A percentile compares a stretch with the other conserved stretches of the same genome.
Conservation (phyloP, 2,888 invertebrate genomes). For the Leucozona laternaria region DNA sequence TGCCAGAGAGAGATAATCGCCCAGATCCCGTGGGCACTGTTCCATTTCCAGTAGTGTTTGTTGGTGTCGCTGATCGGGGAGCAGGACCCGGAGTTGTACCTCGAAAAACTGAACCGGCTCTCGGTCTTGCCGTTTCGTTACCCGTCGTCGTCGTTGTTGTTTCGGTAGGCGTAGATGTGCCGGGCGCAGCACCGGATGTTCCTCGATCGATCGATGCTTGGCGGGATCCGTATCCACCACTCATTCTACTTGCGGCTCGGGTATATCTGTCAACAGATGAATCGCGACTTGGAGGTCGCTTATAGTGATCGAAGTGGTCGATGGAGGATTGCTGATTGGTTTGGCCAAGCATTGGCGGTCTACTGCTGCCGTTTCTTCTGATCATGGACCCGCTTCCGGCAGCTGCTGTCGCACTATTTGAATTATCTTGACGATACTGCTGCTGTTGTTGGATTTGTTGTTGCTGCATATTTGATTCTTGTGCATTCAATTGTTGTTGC, state of each 20-base stretch:
- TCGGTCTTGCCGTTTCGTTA: constrained; percentile 80
- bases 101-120: constrained; percentile 85
- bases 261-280: constrained; percentile 93
- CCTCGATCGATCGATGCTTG: constrained; percentile 91
- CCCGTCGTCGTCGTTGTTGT: constrained; percentile 37
- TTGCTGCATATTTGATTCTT: constrained; percentile 77
- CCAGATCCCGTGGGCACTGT: constrained; percentile 85
- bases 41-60: constrained; percentile 87
- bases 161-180: constrained; percentile 75
- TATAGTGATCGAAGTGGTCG: constrained; percentile 97
- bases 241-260: constrained; percentile 87
- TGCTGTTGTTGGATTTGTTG: constrained; percentile 63
- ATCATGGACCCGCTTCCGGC: constrained; percentile 80
- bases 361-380: constrained; percentile 84
- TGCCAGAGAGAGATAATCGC: constrained; percentile 84
- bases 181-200: constrained; percentile 77
- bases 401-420: constrained; percentile 75
- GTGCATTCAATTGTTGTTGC: constrained; percentile 77
- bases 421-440: constrained; percentile 76
- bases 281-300: constrained; percentile 94
- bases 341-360: constrained; percentile 84
- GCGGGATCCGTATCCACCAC: constrained; percentile 86
- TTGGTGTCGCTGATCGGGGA: constrained; percentile 77
- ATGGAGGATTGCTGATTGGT: constrained; percentile 87
- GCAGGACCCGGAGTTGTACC: constrained; percentile 84